These are phyloP conservation scores for Microtus oregoni DNA, from an alignment of 2,113 vertebrate species.

Conservation along the genomic window DNA sequence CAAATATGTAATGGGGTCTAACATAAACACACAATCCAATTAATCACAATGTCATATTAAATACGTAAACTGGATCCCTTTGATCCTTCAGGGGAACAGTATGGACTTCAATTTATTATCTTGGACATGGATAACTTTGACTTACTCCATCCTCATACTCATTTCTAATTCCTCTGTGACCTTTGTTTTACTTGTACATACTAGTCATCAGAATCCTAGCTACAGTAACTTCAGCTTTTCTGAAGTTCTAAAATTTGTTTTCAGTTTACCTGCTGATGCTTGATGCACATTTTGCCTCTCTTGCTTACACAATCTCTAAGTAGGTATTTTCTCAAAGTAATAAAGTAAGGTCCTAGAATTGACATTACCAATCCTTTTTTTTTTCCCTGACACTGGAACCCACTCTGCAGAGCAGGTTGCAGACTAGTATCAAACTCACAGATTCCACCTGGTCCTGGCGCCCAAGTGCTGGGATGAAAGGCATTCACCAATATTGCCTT, in stretches of 20 bases:
- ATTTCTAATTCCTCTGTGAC: not conserved
- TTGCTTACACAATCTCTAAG: not conserved
- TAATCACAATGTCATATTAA: not conserved
- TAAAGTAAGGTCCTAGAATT: not conserved
- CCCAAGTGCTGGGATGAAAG: not conserved
- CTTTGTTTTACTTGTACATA: not conserved
- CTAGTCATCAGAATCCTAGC: not conserved
- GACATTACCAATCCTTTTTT: not conserved
- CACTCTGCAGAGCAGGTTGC: rapidly evolving
- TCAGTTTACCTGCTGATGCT: not conserved
- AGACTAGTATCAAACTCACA: not conserved
- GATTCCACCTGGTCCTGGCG: not conserved
- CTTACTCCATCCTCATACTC: not conserved
- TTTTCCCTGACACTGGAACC: not conserved
- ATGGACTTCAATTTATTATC: not conserved
- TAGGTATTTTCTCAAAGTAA: not conserved
- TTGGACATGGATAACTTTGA: not conserved
- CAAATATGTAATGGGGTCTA: not conserved
- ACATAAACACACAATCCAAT: constrained; percentile 13
- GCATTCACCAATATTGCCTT: not conserved
- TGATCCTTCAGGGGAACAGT: not conserved
- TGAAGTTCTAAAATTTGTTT: not conserved
- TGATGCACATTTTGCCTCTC: not conserved
- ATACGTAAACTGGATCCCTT: not conserved
- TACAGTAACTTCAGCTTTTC: not conserved